A percentile compares a stretch with the other conserved stretches of the same genome.
Evolutionary conservation across 2,888 invertebrate genomes (phyloP).

Genomic region (Diaphora mendica): DNA sequence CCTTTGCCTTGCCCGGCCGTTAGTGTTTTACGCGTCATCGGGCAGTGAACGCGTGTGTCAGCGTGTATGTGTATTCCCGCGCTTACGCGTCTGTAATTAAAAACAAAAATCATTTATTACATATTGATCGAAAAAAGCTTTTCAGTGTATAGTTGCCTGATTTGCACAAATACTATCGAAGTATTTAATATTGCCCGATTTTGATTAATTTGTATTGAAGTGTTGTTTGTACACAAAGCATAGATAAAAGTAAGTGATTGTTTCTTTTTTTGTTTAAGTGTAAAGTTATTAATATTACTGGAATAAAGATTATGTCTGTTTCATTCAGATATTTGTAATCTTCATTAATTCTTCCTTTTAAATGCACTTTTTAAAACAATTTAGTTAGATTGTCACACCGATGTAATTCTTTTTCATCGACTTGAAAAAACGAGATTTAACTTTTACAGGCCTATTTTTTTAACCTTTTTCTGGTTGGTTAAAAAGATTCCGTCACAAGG

Average conservation of each 20-base stretch:
- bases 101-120: background rate
- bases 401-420: no score
- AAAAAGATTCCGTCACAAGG: no score
- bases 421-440: no score
- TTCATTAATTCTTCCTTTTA: no score
- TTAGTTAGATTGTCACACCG: no score
- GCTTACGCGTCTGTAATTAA: slow-evolving; percentile 19
- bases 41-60: slow-evolving; percentile 24
- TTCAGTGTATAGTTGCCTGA: background rate
- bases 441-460: no score
- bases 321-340: no score
- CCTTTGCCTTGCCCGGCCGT: no score
- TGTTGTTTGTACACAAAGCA: background rate
- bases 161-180: background rate
- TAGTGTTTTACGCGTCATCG: slow-evolving; percentile 52
- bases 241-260: background rate
- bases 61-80: slow-evolving; percentile 39
- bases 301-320: background rate
- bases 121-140: background rate
- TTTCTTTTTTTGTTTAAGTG: background rate
- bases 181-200: background rate
- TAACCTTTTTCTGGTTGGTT: no score
- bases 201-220: background rate
- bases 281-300: background rate
- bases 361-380: no score